These are phyloP conservation scores for Petrocephalus microphthalmus DNA, from an alignment of 2,113 vertebrate genomes.

Conservation along the genomic window DNA sequence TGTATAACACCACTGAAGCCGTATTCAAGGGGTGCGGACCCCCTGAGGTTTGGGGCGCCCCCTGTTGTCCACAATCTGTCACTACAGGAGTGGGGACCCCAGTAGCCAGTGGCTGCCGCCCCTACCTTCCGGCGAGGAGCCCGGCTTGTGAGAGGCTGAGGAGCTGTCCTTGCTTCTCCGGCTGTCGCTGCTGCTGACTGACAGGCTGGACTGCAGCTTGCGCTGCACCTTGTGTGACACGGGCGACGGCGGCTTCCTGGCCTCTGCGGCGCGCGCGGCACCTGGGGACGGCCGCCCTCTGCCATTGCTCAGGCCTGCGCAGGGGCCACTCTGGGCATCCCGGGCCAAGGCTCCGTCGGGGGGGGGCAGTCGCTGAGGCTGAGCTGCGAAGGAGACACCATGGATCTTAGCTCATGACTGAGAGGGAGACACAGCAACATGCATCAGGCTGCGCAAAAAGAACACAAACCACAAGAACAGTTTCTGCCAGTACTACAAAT, in stretches of 20 bases:
- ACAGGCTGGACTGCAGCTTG: constrained; percentile 89
- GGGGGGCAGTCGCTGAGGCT: constrained; percentile 69
- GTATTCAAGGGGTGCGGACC: neutral
- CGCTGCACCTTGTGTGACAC: constrained; percentile 89
- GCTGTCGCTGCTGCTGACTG: constrained; percentile 82
- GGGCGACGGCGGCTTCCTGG: constrained; percentile 64
- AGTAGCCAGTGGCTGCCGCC: neutral
- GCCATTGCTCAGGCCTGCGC: constrained; percentile 57
- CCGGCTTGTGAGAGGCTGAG: constrained; percentile 76
- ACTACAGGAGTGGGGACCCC: neutral
- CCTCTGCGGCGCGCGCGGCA: constrained; percentile 41
- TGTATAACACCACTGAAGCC: neutral
- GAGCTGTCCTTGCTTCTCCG: constrained; percentile 84
- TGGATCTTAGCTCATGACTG: neutral
- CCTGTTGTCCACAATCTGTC: neutral
- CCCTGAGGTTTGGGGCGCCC: neutral
- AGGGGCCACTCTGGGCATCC: constrained; percentile 49
- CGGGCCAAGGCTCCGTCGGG: constrained; percentile 63
- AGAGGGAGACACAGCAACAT: neutral
- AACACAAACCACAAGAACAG: neutral
- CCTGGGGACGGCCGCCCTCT: constrained; percentile 25
- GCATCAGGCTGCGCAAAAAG: neutral
- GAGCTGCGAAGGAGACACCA: constrained; percentile 58
- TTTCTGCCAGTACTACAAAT: neutral
- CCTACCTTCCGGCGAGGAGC: constrained; percentile 88